These are phyloP conservation scores for Colletes collaris DNA, from an alignment of 2,888 invertebrate genomes.

Conservation along the genomic window DNA sequence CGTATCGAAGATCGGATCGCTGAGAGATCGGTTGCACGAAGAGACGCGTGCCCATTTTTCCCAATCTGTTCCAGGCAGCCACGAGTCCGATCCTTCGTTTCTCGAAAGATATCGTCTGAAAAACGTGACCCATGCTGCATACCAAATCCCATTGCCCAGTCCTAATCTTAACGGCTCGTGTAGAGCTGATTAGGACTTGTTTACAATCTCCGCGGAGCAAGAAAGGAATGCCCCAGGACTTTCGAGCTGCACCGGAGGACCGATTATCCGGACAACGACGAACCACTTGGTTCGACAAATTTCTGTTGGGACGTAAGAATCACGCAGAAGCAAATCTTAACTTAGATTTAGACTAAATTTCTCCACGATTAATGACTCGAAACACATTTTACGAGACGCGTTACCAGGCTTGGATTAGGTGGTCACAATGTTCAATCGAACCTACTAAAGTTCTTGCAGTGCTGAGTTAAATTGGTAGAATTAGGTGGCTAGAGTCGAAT, in stretches of 20 bases:
- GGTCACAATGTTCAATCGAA: no score
- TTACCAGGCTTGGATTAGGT: no score
- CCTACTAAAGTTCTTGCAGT: no score
- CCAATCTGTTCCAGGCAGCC: not conserved
- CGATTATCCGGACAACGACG: no score
- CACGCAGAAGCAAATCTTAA: no score
- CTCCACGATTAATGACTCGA: no score
- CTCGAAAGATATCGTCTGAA: slow-evolving; percentile 61
- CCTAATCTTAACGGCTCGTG: slow-evolving; percentile 79
- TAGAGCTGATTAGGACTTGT: slow-evolving; percentile 78
- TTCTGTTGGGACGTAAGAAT: no score
- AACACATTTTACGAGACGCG: no score
- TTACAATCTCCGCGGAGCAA: slow-evolving; percentile 68
- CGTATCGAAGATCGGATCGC: slow-evolving; percentile 6
- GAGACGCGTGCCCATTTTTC: slow-evolving; percentile 30
- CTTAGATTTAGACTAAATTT: no score
- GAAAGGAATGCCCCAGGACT: not conserved
- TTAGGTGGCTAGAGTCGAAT: no score
- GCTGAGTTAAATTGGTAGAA: no score
- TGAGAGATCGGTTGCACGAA: slow-evolving; percentile 16
- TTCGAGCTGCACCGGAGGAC: not conserved
- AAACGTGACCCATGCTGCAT: slow-evolving; percentile 65
- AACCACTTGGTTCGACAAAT: no score
- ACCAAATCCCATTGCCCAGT: slow-evolving; percentile 55
- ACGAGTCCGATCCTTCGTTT: slow-evolving; percentile 47